These are phyloP conservation scores for Drosophila maculinotata DNA, from an alignment of 2,888 invertebrate species.

Conservation along the genomic window DNA sequence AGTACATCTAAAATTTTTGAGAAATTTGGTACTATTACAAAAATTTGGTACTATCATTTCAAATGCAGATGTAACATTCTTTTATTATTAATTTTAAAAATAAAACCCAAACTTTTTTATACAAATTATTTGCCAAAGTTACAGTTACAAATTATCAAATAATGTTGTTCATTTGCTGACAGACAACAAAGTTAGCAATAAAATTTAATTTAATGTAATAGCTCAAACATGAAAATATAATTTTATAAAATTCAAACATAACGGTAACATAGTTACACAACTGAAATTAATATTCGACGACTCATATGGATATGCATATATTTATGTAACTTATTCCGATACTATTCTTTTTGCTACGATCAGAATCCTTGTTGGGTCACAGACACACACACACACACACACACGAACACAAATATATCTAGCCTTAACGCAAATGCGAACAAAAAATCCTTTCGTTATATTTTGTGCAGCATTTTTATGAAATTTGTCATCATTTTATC, in stretches of 20 bases:
- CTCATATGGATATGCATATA: conserved; percentile 12
- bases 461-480: conserved; percentile 56
- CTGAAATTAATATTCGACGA: conserved; percentile 17
- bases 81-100: too few relatives aligned
- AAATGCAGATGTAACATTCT: too few relatives aligned
- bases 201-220: too few relatives aligned
- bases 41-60: too few relatives aligned
- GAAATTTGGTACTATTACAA: too few relatives aligned
- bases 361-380: conserved; percentile 42
- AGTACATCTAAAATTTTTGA: too few relatives aligned
- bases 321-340: conserved; percentile 14
- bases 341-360: conserved; percentile 30
- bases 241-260: background rate
- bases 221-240: too few relatives aligned
- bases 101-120: too few relatives aligned
- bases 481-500: conserved; percentile 74
- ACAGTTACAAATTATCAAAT: too few relatives aligned
- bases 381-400: conserved; percentile 14
- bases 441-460: conserved; percentile 38
- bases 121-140: too few relatives aligned
- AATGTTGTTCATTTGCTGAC: too few relatives aligned
- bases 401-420: background rate
- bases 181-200: too few relatives aligned
- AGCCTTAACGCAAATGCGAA: conserved; percentile 56
- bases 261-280: conserved; percentile 4